Evolutionary conservation across 2,113 vertebrate genomes (phyloP).

Genomic region (Serilophus lunatus): DNA sequence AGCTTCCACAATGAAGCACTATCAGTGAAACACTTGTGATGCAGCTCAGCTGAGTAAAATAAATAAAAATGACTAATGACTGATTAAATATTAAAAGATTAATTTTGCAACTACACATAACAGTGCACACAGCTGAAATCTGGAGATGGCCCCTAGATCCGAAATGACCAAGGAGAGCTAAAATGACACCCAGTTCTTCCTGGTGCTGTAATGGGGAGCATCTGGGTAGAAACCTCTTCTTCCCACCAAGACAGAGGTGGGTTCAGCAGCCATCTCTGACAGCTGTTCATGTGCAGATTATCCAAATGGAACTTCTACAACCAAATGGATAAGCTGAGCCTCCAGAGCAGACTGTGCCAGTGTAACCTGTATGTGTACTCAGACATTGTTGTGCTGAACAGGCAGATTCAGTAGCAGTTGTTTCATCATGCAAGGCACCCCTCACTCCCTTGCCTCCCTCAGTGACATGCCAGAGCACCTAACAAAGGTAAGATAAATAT

Average conservation of each 20-base stretch:
- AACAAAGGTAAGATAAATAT: background rate
- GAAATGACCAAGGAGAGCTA: background rate
- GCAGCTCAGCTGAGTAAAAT: constrained; percentile 41
- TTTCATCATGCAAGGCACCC: background rate
- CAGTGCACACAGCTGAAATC: background rate
- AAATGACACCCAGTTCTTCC: background rate
- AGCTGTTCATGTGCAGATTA: background rate
- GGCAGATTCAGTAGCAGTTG: background rate
- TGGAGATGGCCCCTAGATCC: background rate
- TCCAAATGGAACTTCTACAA: background rate
- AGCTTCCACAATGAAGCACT: background rate
- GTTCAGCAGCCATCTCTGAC: background rate
- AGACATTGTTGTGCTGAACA: background rate
- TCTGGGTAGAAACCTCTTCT: background rate
- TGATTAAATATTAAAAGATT: constrained; percentile 52
- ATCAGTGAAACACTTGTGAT: constrained; percentile 11
- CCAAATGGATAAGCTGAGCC: background rate
- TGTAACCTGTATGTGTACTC: background rate
- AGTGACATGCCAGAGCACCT: background rate
- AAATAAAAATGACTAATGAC: constrained; percentile 46
- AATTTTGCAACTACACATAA: background rate
- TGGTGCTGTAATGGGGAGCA: background rate
- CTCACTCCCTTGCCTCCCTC: background rate
- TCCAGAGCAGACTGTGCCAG: background rate
- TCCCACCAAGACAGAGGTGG: background rate